phyloP scores from a whole-genome alignment of 2,113 vertebrate genomes.

The Danionella cerebrum region DNA sequence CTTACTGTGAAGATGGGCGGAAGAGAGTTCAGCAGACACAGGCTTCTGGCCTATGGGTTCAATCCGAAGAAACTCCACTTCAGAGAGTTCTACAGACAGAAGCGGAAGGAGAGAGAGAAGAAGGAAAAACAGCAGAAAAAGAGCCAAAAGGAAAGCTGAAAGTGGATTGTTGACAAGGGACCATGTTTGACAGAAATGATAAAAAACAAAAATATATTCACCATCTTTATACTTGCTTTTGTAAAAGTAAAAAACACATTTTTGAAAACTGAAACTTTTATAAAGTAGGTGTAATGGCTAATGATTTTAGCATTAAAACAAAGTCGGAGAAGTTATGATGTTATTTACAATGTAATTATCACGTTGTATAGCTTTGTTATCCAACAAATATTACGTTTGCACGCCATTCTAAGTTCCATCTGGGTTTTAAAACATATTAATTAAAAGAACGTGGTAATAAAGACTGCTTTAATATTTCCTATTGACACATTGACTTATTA shows the following conservation, averaged over 20 bases:
- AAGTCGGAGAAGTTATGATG: too few relatives aligned
- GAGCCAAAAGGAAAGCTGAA: constrained; percentile 32
- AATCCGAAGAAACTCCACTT: constrained; percentile 78
- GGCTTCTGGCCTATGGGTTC: constrained; percentile 79
- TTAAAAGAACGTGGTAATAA: too few relatives aligned
- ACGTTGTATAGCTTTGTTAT: too few relatives aligned
- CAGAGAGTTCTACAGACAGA: constrained; percentile 67
- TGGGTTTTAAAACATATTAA: too few relatives aligned
- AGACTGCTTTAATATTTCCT: too few relatives aligned
- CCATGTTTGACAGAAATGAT: not conserved
- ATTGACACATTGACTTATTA: too few relatives aligned
- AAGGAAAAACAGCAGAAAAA: constrained; percentile 43
- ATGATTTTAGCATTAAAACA: too few relatives aligned
- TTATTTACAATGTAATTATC: too few relatives aligned
- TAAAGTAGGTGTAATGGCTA: too few relatives aligned
- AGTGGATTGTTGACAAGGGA: not conserved
- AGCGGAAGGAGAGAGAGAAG: constrained; percentile 51
- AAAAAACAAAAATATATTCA: not conserved
- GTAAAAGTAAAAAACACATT: not conserved
- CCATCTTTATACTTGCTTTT: not conserved
- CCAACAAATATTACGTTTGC: too few relatives aligned
- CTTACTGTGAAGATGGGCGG: constrained; percentile 64
- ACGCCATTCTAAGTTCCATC: too few relatives aligned
- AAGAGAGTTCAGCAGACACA: constrained; percentile 69
- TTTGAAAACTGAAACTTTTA: too few relatives aligned